A percentile compares a stretch with the other conserved stretches of the same genome.
These are phyloP conservation scores for Nipponia nippon DNA, from an alignment of 2,113 vertebrate genomes.

Conservation along the genomic window DNA sequence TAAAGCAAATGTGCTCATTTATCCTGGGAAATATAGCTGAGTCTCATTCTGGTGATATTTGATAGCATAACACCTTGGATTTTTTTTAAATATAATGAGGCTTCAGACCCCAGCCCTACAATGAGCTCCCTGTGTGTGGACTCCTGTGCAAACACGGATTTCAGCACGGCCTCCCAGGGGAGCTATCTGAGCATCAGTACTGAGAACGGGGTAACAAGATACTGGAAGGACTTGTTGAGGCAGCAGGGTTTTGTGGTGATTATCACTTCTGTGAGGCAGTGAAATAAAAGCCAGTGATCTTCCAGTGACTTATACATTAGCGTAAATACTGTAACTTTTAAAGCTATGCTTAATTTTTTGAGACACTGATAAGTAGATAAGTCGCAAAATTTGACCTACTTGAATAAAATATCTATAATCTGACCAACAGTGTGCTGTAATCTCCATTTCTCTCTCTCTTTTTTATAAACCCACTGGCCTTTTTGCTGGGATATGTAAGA, in stretches of 20 bases:
- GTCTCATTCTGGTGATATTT: conserved; percentile 16
- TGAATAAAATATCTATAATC: conserved; percentile 37
- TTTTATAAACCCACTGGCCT: not conserved
- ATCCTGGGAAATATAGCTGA: conserved; percentile 16
- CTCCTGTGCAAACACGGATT: not conserved
- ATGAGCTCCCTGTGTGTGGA: not conserved
- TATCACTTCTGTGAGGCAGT: not conserved
- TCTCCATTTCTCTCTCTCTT: not conserved
- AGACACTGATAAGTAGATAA: conserved; percentile 6
- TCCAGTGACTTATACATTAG: not conserved
- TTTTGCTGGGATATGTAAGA: not conserved
- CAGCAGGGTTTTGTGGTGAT: not conserved
- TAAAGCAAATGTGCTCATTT: conserved; percentile 27
- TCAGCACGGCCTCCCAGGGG: not conserved
- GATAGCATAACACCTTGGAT: not conserved
- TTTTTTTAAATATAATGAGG: conserved; percentile 5
- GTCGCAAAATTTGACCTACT: not conserved
- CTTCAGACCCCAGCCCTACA: conserved; percentile 34
- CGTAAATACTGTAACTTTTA: not conserved
- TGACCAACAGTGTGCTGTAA: not conserved
- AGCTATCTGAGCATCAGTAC: not conserved
- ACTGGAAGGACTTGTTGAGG: not conserved
- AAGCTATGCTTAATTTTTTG: not conserved
- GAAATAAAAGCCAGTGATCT: conserved; percentile 7
- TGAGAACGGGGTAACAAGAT: not conserved